Evolutionary conservation across 2,113 vertebrate species (phyloP), one percentile per base, ranked within the genome.

Genomic region (Dascyllus trimaculatus): DNA sequence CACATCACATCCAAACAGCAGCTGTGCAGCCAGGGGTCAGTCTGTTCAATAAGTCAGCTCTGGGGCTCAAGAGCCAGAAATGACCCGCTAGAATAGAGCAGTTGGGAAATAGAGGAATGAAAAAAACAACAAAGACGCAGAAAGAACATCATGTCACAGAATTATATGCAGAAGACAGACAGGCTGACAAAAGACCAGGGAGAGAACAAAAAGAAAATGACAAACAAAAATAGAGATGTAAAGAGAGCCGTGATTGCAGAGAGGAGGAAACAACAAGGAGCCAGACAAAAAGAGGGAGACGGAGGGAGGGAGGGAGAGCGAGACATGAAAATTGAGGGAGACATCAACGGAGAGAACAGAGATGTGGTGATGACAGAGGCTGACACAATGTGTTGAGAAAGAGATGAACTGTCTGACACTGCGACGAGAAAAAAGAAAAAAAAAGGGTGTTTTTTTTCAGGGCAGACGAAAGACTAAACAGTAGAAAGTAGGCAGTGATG

Each of bases 41-140:
- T 40, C 53, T 82, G 68, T 19, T 92, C 82, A 89, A 89, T 92
- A 87, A 89, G 88, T 93, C 79, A 93, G 70, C 51, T 61, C 21
- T 40, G 35, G 56, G 48, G 59, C 52, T 82, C 59, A 4, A 58
- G 80, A 81, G 79, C 64, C 63, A 59, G 45, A 71, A 71, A 74
- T 60, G 85, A 75, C 89, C 49, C 57, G 40, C 78, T 80, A 68
- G 84, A 88, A 86, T 67, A 80, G 75, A 81, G 32, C 76, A 38
- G 62, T 11, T 11, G 51, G 51, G 48, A n/a, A 6, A 19, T 19
- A 48, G 46, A 48, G 17, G 24, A 46, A 59, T 49, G 18, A 75
- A 38, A 62, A 22, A 59, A 35, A 21, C 43, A 48, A 22, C 15
- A 60, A 1, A 54, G 45, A 66, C 6, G 14, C 15, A 57, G 35